Base-by-base conservation (phyloP, 2,113 vertebrate species). In the Erpornis zantholeuca region DNA sequence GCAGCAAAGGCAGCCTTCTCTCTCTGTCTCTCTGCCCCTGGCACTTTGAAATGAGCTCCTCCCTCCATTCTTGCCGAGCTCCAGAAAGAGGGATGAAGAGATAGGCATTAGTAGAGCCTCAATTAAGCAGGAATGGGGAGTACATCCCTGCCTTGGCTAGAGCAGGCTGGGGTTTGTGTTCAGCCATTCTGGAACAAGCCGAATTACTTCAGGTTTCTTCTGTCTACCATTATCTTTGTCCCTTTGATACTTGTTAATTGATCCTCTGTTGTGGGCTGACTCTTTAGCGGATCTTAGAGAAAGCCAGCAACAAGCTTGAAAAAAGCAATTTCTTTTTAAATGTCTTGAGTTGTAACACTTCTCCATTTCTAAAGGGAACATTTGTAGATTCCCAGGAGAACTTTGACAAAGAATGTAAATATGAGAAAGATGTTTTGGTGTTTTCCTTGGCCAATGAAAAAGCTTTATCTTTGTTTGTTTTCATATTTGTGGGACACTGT, bases 21-120 rank as follows among this genome's bases (percentile, higher is more conserved):
- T 8, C 3, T 8, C 23, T 20, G 2, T 23, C 20, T 49, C 11
- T 45, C 3, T 0, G 38, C 50, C 25, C 27, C 12, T 1, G 1
- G 24, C 44, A 20, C 75, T 57, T 24, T 6, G 59, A 42, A 61
- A 88, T 0, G n/a, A 88, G 80, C 60, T 90, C 23, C 85, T 88
- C 78, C 44, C 36, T 78, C 56, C 1, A 0, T 6, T 82, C 78
- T 44, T 20, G 45, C 50, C 0, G 12, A 36, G 75, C 61, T 59
- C 76, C 0, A 0, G 23, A 54, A 49, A 20, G 29, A 61, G 21
- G 15, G 31, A 54, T 29, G 56, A 21, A 86, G 56, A 42, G 76
- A 15, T 0, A 19, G n/a, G 68, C 50, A 50, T 33, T 13, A 80
- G 52, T 66, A 21, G 71, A 70, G 47, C 33, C 36, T 19, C 83